A percentile compares a stretch with the other conserved stretches of the same genome.
These are phyloP conservation scores for Scarus forsteni DNA, from an alignment of 2,797 vertebrate genomes.

Conservation along the genomic window DNA sequence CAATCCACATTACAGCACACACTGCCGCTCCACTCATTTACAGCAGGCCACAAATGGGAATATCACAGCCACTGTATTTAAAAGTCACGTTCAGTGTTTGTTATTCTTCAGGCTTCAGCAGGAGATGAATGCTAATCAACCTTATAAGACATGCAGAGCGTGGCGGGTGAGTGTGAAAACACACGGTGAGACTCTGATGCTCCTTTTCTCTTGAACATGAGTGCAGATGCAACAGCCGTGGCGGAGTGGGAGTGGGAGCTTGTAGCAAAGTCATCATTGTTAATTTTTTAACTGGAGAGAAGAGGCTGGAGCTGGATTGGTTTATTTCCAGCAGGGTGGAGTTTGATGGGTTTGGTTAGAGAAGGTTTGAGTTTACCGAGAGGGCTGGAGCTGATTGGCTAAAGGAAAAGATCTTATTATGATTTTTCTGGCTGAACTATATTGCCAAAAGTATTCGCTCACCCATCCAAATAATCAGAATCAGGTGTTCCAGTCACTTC, in stretches of 20 bases:
- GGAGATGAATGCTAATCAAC: slow-evolving; percentile 68
- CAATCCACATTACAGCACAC: slow-evolving; percentile 72
- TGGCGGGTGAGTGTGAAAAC: slow-evolving; percentile 33
- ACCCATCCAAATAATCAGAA: too few species aligned
- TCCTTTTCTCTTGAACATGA: slow-evolving; percentile 32
- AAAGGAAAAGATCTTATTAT: too few species aligned
- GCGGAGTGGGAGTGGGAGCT: neutral
- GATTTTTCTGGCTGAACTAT: too few species aligned
- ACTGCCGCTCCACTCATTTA: slow-evolving; percentile 70
- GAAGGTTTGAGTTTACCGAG: too few species aligned
- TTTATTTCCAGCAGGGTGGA: slow-evolving; percentile 1
- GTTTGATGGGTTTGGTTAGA: neutral
- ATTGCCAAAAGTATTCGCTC: too few species aligned
- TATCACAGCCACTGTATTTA: slow-evolving; percentile 69
- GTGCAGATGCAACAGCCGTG: slow-evolving; percentile 15
- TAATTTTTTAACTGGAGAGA: slow-evolving; percentile 17
- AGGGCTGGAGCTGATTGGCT: too few species aligned
- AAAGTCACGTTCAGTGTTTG: slow-evolving; percentile 69
- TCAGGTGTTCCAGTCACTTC: too few species aligned
- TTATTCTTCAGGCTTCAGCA: slow-evolving; percentile 54
- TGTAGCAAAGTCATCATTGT: slow-evolving; percentile 16
- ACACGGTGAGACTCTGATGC: slow-evolving; percentile 31
- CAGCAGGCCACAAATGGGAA: slow-evolving; percentile 58
- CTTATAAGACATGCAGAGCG: slow-evolving; percentile 48
- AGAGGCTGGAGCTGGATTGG: slow-evolving; percentile 6